phyloP scores from a whole-genome alignment of 2,797 vertebrate species.

The Champsocephalus esox region DNA sequence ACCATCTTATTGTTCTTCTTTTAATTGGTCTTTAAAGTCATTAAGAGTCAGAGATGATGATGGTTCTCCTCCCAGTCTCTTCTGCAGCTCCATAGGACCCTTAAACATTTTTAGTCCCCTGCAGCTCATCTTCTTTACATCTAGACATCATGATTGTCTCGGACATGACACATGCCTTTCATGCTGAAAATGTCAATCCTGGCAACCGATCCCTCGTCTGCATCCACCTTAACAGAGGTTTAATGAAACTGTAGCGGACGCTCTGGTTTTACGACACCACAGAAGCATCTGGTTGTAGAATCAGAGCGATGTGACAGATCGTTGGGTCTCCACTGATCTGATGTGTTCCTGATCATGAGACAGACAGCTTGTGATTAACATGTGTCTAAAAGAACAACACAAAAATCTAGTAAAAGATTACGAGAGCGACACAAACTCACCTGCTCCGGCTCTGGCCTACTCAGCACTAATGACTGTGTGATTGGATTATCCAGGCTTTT shows the following conservation, averaged over 20 bases:
- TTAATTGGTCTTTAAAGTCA: slow-evolving; percentile 2
- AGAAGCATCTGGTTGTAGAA: slow-evolving; percentile 40
- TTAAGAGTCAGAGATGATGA: neutral
- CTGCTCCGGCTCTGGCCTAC: slow-evolving; percentile 60
- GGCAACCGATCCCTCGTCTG: slow-evolving; percentile 58
- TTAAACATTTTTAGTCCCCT: neutral
- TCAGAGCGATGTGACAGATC: slow-evolving; percentile 41
- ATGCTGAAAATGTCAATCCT: slow-evolving; percentile 36
- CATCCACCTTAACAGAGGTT: slow-evolving; percentile 22
- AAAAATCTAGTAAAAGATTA: slow-evolving; percentile 37
- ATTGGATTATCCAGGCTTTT: slow-evolving; percentile 82
- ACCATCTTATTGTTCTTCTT: neutral
- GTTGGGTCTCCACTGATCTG: slow-evolving; percentile 64
- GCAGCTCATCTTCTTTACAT: neutral
- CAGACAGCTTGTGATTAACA: slow-evolving; percentile 25
- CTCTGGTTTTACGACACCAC: slow-evolving; percentile 15
- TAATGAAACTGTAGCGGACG: slow-evolving; percentile 34
- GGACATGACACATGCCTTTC: slow-evolving; percentile 25
- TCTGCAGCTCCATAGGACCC: neutral
- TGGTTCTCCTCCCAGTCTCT: neutral
- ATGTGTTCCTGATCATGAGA: slow-evolving; percentile 39
- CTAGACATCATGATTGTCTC: neutral
- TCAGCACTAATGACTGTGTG: slow-evolving; percentile 75
- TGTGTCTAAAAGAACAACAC: slow-evolving; percentile 25
- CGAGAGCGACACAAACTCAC: slow-evolving; percentile 44